A percentile compares a stretch with the other conserved stretches of the same genome.
Conservation (phyloP, 2,888 invertebrate genomes). For the Elaeidobius kamerunicus region DNA sequence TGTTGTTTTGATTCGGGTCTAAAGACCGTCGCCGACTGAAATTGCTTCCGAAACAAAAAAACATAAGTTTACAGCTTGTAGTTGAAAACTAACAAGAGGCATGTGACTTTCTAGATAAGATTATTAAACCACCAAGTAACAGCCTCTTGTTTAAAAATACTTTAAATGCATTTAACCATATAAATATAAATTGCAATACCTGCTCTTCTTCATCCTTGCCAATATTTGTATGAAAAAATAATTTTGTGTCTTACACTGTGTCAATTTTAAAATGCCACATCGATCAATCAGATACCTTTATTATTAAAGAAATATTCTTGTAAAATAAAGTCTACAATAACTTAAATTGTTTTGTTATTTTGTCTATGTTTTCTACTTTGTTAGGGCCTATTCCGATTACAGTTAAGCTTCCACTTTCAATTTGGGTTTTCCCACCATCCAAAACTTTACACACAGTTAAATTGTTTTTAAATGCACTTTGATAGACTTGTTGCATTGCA, state of each 20-base stretch:
- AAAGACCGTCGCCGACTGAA: too few relatives aligned
- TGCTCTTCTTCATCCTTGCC: constrained; percentile 13
- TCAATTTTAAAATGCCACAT: constrained; percentile 35
- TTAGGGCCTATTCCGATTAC: constrained; percentile 76
- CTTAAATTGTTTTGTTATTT: constrained; percentile 62
- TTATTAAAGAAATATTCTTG: constrained; percentile 32
- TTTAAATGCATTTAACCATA: too few relatives aligned
- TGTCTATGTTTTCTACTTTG: constrained; percentile 54
- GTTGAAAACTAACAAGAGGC: too few relatives aligned
- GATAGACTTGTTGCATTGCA: constrained; percentile 53
- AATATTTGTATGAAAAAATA: constrained; percentile 20
- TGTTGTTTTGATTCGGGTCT: too few relatives aligned
- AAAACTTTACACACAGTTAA: constrained; percentile 57
- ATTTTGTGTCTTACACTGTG: constrained; percentile 29
- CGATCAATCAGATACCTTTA: constrained; percentile 36
- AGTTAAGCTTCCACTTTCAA: constrained; percentile 64
- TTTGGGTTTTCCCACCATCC: constrained; percentile 74
- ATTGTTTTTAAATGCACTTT: constrained; percentile 52
- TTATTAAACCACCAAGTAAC: too few relatives aligned
- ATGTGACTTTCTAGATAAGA: too few relatives aligned
- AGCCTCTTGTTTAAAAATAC: too few relatives aligned
- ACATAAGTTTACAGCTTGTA: too few relatives aligned
- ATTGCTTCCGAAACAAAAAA: too few relatives aligned
- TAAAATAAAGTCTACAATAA: constrained; percentile 51
- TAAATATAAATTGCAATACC: background rate